These are phyloP conservation scores for Passer domesticus DNA, from an alignment of 2,113 vertebrate genomes.

Conservation along the genomic window DNA sequence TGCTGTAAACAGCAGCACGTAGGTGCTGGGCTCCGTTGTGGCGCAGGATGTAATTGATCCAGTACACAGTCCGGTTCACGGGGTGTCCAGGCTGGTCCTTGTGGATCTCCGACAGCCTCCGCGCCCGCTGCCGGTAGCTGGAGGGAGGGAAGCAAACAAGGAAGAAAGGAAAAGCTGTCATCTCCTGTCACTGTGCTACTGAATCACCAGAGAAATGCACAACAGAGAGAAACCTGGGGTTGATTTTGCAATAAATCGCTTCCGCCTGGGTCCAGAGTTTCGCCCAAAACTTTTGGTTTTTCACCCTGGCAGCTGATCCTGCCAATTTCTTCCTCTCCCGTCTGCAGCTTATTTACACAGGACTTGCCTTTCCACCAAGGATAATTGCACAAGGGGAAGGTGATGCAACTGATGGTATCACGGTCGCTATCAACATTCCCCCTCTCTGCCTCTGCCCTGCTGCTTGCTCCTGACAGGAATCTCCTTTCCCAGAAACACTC, in stretches of 20 bases:
- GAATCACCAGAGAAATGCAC: neutral
- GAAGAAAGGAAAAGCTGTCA: neutral
- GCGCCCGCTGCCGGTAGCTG: slow-evolving; percentile 88
- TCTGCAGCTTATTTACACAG: neutral
- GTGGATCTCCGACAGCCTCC: slow-evolving; percentile 90
- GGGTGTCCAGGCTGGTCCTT: slow-evolving; percentile 95
- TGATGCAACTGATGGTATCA: neutral
- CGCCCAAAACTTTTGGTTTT: neutral
- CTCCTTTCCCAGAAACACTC: neutral
- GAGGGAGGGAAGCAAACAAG: neutral
- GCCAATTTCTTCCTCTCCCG: neutral
- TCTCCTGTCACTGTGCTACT: neutral
- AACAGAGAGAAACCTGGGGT: fast-evolving
- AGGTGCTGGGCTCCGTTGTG: slow-evolving; percentile 91
- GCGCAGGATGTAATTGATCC: slow-evolving; percentile 95
- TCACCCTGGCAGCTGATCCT: neutral
- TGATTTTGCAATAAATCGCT: neutral
- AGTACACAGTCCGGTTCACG: slow-evolving; percentile 89
- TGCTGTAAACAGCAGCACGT: slow-evolving; percentile 87
- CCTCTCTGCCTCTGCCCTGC: fast-evolving
- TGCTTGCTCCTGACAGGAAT: neutral
- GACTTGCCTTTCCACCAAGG: neutral
- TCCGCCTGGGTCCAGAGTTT: fast-evolving
- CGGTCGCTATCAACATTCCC: neutral
- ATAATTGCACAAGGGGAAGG: neutral